phyloP scores from a whole-genome alignment of 2,113 vertebrate species.

The Epinephelus cyanopodus region DNA sequence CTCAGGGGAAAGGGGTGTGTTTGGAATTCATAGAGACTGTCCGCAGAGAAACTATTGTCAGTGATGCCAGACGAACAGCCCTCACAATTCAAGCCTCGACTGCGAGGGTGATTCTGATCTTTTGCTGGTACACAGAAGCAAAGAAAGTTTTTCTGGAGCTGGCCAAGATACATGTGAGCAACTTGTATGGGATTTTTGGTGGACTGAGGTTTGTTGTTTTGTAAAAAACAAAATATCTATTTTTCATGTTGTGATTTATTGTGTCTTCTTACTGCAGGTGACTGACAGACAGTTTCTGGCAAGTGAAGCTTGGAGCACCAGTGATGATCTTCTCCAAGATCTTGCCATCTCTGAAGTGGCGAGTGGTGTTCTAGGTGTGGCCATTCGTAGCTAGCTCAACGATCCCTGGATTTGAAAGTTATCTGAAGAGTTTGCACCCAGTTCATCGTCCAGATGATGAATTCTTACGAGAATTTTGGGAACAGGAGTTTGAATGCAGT shows the following conservation, averaged over 20 bases:
- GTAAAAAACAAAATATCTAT: too few relatives aligned
- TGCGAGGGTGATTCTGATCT: conserved; percentile 79
- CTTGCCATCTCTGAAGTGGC: conserved; percentile 57
- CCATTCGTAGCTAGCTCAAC: conserved; percentile 74
- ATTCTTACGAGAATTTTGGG: conserved; percentile 76
- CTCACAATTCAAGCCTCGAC: conserved; percentile 69
- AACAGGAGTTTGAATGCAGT: conserved; percentile 74
- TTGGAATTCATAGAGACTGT: conserved; percentile 78
- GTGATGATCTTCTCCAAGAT: conserved; percentile 66
- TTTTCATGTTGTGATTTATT: neutral
- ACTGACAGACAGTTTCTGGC: conserved; percentile 82
- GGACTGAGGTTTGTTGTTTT: neutral
- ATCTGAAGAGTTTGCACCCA: conserved; percentile 72
- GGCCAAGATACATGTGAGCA: conserved; percentile 71
- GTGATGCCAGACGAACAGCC: conserved; percentile 68
- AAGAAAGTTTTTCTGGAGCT: conserved; percentile 74
- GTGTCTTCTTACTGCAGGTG: conserved; percentile 44
- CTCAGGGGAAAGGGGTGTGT: conserved; percentile 70
- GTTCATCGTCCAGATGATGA: conserved; percentile 54
- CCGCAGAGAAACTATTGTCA: conserved; percentile 56
- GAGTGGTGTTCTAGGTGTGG: conserved; percentile 79
- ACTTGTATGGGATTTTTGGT: fast-evolving
- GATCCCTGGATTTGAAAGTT: conserved; percentile 76
- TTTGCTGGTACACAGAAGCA: conserved; percentile 76
- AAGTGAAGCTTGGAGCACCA: conserved; percentile 84